Evolutionary conservation across 2,113 vertebrate genomes (phyloP), one percentile per base, ranked within the genome.

Genomic region (Tichodroma muraria): DNA sequence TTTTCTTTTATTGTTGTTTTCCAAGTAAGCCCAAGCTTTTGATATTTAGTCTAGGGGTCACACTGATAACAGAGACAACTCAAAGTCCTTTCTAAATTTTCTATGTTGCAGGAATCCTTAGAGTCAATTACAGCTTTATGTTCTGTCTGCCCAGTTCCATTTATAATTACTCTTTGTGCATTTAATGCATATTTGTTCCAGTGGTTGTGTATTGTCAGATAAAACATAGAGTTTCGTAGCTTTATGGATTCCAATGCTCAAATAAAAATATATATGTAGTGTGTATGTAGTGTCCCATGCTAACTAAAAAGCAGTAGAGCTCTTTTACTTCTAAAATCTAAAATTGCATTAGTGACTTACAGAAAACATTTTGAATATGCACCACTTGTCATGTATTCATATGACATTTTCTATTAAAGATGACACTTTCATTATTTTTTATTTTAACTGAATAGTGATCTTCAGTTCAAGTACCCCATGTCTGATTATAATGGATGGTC

Each of bases 401-500:
- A 88, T 96, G 97, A 95, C 93, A 96, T 66, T 92, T 95, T 94
- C 78, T 82, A 91, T 94, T 94, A 96, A 87, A 92, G 90, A 92
- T 97, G 96, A 72, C 77, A 95, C 45, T 93, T 97, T 80, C 76
- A 89, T 96, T 95, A 96, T 97, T 97, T 97, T 97, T 97, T 96
- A 96, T 96, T 98, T 96, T 97, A 97, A 97, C 89, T 96, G 95
- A 97, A 85, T 96, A 80, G 91, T 90, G 83, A 97, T 97, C 85
- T 96, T 97, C 93, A 96, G 57, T 96, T 96, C 91, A 97, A 97
- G 95, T 77, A 88, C 69, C 27, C 73, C 93, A 42, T 93, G 95
- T 97, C 76, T 97, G 94, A 97, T 97, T 91, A 96, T 97, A 97
- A 98, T 96, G 88, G 89, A 97, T 98, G 89, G 83, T 96, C 89